phyloP scores from a whole-genome alignment of 2,888 invertebrate species.

The Cephus sareptanus region DNA sequence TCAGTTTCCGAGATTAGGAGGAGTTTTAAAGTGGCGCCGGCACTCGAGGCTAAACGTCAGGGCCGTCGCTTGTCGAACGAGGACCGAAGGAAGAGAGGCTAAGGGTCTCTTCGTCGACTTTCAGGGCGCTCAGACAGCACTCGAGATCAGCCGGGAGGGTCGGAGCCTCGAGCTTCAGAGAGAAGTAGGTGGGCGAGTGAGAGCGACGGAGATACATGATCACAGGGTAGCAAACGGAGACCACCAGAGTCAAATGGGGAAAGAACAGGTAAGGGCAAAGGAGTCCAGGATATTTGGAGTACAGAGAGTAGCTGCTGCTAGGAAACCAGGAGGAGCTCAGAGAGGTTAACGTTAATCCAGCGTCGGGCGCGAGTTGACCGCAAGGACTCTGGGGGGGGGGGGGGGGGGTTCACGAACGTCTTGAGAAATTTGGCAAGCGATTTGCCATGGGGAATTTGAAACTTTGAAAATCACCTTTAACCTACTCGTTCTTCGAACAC shows the following conservation, averaged over 20 bases:
- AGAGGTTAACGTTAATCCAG: slow-evolving; percentile 50
- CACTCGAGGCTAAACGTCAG: slow-evolving; percentile 43
- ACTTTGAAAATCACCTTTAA: not conserved
- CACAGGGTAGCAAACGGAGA: slow-evolving; percentile 11
- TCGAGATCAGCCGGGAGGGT: slow-evolving; percentile 31
- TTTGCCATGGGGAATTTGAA: not conserved
- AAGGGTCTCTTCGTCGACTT: slow-evolving; percentile 27
- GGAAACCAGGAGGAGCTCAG: slow-evolving; percentile 1
- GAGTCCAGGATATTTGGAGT: not conserved
- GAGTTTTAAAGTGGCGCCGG: slow-evolving; percentile 46
- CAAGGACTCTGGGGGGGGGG: not conserved
- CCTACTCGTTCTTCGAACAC: not conserved
- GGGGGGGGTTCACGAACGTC: not conserved
- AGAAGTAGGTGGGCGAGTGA: slow-evolving; percentile 21
- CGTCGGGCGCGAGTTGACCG: slow-evolving; percentile 9
- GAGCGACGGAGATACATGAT: slow-evolving; percentile 12
- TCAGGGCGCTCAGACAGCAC: slow-evolving; percentile 42
- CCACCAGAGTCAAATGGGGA: slow-evolving; percentile 11
- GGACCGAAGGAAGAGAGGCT: not conserved
- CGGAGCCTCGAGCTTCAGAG: slow-evolving; percentile 24
- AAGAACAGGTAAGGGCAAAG: slow-evolving; percentile 7
- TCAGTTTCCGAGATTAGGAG: slow-evolving; percentile 49
- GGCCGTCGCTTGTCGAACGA: slow-evolving; percentile 19
- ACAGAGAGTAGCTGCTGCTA: not conserved
- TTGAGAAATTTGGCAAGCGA: not conserved